Evolutionary conservation across 2,113 vertebrate genomes (phyloP), one percentile per base, ranked within the genome.

Genomic region (Podarcis raffonei): DNA sequence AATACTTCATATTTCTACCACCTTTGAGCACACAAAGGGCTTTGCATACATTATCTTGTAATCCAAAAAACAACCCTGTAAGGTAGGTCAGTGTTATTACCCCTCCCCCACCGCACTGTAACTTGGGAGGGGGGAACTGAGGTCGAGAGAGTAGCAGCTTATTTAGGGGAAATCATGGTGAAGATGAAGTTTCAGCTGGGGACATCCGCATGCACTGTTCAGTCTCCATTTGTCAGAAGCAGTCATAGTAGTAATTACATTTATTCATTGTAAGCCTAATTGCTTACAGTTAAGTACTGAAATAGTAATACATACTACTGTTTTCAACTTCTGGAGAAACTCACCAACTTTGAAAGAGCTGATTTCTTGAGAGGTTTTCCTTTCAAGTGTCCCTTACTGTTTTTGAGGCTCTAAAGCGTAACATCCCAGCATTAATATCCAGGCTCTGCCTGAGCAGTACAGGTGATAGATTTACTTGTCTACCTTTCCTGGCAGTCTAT

Each of bases 361-460:
- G 39, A 30, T 90, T 89, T 39, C 65, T 88, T 84, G 77, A 18
- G n/a, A 72, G 32, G 65, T 85, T 89, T n/a, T 48, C 84, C 87
- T 89, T 65, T 81, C 13, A 74, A 89, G 90, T 77, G 68, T 92
- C 78, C 27, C 83, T 37, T 32, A 32, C 89, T 89, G 37, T 81
- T 90, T 80, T 79, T 75, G 82, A 87, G 75, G 66, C 53, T 75
- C 89, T 90, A 87, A 88, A 68, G 77, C 72, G 86, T 90, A 86
- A 87, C 68, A 66, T 80, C 86, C 37, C 74, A 84, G 86, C 85
- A 94, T 92, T 93, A 94, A 93, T 72, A 92, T 68, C 75, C 59
- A 32, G 62, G 79, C 48, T 37, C 77, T 88, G 77, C 27, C 39
- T 74, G 59, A 92, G 85, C 30, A 84, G 89, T 89, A 84, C 62